phyloP scores from a whole-genome alignment of 2,113 vertebrate species.

The Protobothrops mucrosquamatus region DNA sequence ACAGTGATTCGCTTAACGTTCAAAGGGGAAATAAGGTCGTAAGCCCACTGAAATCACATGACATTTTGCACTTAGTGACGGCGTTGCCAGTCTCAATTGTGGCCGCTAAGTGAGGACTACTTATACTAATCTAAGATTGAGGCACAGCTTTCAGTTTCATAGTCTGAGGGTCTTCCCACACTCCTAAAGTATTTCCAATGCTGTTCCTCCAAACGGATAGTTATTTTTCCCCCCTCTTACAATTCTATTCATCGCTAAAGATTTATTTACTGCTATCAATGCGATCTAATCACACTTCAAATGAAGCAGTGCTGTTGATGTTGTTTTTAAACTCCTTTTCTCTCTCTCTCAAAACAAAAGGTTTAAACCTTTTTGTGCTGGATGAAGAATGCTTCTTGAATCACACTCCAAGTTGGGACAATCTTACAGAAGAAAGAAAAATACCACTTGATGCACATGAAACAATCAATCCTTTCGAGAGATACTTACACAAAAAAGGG shows the following conservation, averaged over 20 bases:
- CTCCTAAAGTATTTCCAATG: too few species aligned
- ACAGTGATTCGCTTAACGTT: too few species aligned
- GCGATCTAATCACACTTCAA: background rate
- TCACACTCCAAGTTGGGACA: background rate
- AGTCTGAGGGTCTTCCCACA: background rate
- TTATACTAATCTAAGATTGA: background rate
- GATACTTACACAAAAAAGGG: slow-evolving; percentile 93
- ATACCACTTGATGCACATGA: background rate
- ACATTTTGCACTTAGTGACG: too few species aligned
- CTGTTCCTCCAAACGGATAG: background rate
- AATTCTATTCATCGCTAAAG: background rate
- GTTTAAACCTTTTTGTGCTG: slow-evolving; percentile 14
- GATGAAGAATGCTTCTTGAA: background rate
- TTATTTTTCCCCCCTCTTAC: background rate
- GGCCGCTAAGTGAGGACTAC: too few species aligned
- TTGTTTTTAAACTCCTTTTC: background rate
- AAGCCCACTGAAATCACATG: too few species aligned
- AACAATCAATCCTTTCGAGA: background rate
- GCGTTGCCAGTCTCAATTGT: too few species aligned
- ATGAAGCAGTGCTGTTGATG: background rate
- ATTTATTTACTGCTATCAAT: background rate
- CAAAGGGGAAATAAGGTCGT: too few species aligned
- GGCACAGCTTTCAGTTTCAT: background rate
- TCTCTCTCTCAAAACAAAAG: background rate
- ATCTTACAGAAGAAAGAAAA: background rate